phyloP scores from a whole-genome alignment of 2,797 vertebrate genomes.

The Peromyscus nudipes region DNA sequence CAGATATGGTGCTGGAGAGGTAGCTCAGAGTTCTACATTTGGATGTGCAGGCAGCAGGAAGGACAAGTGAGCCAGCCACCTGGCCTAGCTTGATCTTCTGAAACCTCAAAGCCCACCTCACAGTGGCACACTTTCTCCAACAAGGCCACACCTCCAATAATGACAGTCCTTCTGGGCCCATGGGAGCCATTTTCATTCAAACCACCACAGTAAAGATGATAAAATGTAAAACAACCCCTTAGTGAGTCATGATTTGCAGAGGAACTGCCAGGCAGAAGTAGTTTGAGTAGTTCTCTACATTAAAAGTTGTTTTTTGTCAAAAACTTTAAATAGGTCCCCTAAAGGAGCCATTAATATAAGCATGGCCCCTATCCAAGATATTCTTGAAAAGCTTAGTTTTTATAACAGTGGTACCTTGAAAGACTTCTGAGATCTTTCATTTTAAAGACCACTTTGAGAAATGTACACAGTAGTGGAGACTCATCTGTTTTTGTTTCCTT shows the following conservation, averaged over 20 bases:
- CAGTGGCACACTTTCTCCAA: neutral
- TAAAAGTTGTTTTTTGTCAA: slow-evolving; percentile 39
- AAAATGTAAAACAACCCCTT: neutral
- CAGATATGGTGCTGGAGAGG: neutral
- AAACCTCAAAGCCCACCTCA: neutral
- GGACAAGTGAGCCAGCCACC: neutral
- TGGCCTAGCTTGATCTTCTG: neutral
- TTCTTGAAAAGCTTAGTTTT: neutral
- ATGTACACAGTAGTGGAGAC: neutral
- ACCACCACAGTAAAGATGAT: neutral
- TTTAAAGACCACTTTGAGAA: slow-evolving; percentile 50
- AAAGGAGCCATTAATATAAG: slow-evolving; percentile 25
- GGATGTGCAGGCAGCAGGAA: neutral
- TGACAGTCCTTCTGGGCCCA: too few species aligned
- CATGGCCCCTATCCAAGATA: neutral
- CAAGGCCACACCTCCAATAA: too few species aligned
- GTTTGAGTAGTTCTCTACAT: neutral
- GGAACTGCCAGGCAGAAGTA: slow-evolving; percentile 54
- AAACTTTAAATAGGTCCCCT: slow-evolving; percentile 39
- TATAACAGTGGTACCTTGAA: neutral
- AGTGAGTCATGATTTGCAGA: neutral
- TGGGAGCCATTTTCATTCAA: neutral
- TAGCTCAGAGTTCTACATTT: neutral
- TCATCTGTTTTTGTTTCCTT: neutral
- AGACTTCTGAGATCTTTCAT: neutral